Evolutionary conservation across 2,888 invertebrate species (phyloP).

Genomic region (Aphidoletes aphidimyza): DNA sequence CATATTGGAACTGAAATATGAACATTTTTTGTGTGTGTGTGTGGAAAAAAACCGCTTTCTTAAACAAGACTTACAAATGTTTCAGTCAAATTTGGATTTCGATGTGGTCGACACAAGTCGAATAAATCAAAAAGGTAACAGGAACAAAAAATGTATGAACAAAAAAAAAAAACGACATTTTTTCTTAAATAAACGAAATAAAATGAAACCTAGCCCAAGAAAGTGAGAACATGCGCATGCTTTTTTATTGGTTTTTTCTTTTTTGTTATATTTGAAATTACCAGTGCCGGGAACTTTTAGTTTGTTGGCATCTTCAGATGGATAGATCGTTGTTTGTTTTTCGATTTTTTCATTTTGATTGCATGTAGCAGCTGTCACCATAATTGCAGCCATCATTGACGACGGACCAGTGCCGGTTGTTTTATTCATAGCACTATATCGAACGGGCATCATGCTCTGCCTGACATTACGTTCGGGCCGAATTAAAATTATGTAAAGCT

Average conservation of each 20-base stretch:
- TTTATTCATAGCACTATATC: conserved; percentile 73
- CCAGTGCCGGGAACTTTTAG: conserved; percentile 59
- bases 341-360: conserved; percentile 75
- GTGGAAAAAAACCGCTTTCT: too few relatives aligned
- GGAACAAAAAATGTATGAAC: background rate
- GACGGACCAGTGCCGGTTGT: conserved; percentile 72
- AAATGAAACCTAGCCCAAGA: background rate
- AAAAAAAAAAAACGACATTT: background rate
- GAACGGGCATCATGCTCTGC: conserved; percentile 84
- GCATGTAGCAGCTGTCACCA: conserved; percentile 75
- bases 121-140: too few relatives aligned
- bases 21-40: too few relatives aligned
- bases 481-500: conserved; percentile 90
- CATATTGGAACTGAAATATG: too few relatives aligned
- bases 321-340: conserved; percentile 71
- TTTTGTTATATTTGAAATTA: conserved; percentile 57
- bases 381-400: conserved; percentile 76
- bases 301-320: conserved; percentile 57
- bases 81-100: too few relatives aligned
- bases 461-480: conserved; percentile 90
- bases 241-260: too few relatives aligned
- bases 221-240: background rate
- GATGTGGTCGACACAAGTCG: too few relatives aligned
- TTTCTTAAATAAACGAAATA: too few relatives aligned
- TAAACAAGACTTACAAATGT: too few relatives aligned